phyloP scores from a whole-genome alignment of 2,797 vertebrate genomes.

The Heliangelus exortis region DNA sequence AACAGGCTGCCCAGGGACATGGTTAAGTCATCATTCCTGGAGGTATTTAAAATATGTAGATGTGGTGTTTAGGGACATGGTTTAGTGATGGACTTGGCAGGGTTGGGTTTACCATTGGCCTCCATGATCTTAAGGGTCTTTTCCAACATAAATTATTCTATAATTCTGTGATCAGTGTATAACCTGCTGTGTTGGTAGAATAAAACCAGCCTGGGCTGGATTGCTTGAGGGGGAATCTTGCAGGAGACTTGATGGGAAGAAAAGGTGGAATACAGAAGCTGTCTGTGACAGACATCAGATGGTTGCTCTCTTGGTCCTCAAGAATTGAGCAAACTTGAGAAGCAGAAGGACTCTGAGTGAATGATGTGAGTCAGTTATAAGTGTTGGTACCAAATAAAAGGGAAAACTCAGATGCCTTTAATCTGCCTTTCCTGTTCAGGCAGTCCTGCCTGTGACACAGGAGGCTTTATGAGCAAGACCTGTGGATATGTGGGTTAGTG shows the following conservation, averaged over 20 bases:
- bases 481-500: neutral
- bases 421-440: neutral
- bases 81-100: neutral
- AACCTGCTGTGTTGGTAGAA: neutral
- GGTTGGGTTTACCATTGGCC: neutral
- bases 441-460: neutral
- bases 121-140: neutral
- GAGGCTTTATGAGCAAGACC: accelerated
- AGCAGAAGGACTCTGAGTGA: neutral
- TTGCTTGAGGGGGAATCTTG: neutral
- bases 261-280: accelerated
- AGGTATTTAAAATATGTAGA: neutral
- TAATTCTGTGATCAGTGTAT: neutral
- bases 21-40: neutral
- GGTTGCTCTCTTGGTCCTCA: neutral
- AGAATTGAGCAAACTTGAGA: neutral
- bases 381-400: neutral
- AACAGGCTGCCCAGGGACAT: neutral
- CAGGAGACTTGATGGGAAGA: neutral
- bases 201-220: neutral
- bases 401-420: neutral
- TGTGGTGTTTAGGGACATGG: neutral
- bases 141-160: neutral
- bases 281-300: neutral
- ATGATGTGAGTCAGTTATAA: neutral